Evolutionary conservation across 1,140 invertebrate species (phyloP).

Genomic region (Hormaphis cornu): DNA sequence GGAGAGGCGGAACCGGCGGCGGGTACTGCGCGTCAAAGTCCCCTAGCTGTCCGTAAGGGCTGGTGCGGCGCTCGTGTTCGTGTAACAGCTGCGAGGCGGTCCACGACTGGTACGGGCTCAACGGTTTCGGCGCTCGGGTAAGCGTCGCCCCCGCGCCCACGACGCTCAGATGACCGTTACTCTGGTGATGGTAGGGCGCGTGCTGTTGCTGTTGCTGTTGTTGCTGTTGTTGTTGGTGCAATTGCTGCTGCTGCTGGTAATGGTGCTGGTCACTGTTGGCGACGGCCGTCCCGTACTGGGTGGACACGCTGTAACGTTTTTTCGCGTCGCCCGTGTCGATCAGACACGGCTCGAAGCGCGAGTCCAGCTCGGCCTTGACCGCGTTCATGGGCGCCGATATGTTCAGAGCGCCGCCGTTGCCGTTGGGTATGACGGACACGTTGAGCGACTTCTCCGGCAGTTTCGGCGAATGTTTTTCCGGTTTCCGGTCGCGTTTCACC

Average conservation of each 20-base stretch:
- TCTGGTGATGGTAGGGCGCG: conserved; percentile 34
- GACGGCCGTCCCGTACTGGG: conserved; percentile 37
- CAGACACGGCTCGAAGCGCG: conserved; percentile 39
- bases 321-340: conserved; percentile 41
- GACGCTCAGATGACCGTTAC: conserved; percentile 24
- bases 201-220: conserved; percentile 38
- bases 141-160: conserved; percentile 38
- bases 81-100: conserved; percentile 50
- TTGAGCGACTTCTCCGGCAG: conserved; percentile 39
- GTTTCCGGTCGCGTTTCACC: conserved; percentile 39
- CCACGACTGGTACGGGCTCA: conserved; percentile 51
- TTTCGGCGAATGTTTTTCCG: conserved; percentile 34
- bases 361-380: conserved; percentile 35
- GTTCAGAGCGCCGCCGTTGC: conserved; percentile 11
- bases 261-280: conserved; percentile 34
- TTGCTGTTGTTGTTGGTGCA: conserved; percentile 33
- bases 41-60: conserved; percentile 41
- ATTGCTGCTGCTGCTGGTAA: conserved; percentile 37
- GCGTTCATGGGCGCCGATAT: conserved; percentile 26
- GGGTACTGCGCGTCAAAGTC: conserved; percentile 35
- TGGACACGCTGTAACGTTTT: conserved; percentile 46
- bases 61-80: conserved; percentile 50
- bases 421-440: conserved; percentile 39
- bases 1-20: conserved; percentile 37
- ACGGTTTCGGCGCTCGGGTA: conserved; percentile 41